phyloP scores from a whole-genome alignment of 2,888 invertebrate species.

The Baronia brevicornis region DNA sequence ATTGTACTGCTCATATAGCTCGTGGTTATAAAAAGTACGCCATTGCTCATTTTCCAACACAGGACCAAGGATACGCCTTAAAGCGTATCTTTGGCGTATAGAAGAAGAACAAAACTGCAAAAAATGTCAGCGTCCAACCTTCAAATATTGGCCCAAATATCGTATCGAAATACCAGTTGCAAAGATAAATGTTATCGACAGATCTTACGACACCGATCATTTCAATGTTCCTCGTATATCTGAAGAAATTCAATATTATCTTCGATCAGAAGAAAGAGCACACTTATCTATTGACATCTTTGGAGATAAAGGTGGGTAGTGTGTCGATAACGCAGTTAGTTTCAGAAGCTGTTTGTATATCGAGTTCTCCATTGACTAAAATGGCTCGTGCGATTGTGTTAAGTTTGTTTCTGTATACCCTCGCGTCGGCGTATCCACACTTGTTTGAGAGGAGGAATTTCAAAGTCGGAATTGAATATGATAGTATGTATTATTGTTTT shows the following conservation, averaged over 20 bases:
- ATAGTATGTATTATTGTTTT: conserved; percentile 36
- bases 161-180: conserved; percentile 20
- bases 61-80: no score
- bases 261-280: conserved; percentile 3
- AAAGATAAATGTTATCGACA: conserved; percentile 21
- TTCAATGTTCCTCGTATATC: neutral
- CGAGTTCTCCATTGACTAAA: conserved; percentile 14
- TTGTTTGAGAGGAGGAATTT: conserved; percentile 43
- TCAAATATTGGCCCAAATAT: conserved; percentile 7
- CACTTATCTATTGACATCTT: conserved; percentile 4
- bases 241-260: conserved; percentile 7
- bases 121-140: conserved; percentile 9
- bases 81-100: no score
- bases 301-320: neutral
- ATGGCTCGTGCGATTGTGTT: conserved; percentile 14
- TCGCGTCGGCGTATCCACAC: conserved; percentile 30
- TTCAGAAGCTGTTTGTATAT: conserved; percentile 4
- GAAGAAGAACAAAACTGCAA: neutral
- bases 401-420: conserved; percentile 25
- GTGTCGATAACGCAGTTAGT: neutral
- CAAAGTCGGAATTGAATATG: conserved; percentile 62
- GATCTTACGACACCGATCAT: conserved; percentile 6
- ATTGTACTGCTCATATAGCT: no score
- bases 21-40: no score
- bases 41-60: no score